Conservation (phyloP, 2,888 invertebrate genomes). For the Diplolepis rosae region DNA sequence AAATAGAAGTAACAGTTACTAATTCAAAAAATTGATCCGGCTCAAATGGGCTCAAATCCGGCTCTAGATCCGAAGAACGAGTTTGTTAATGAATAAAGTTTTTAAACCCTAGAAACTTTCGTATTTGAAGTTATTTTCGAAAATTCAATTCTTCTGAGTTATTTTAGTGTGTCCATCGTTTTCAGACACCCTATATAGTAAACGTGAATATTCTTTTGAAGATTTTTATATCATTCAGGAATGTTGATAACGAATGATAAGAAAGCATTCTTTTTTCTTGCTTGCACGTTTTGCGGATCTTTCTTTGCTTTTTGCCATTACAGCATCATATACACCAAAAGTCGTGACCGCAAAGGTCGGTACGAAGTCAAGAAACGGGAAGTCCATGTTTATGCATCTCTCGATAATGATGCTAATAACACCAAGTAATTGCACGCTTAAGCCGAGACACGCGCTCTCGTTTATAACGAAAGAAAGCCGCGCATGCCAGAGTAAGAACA, state of each 20-base stretch:
- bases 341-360: conserved; percentile 44
- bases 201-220: background rate
- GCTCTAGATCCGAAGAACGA: no score
- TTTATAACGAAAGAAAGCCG: conserved; percentile 27
- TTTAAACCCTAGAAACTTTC: no score
- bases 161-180: no score
- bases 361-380: conserved; percentile 38
- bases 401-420: conserved; percentile 44
- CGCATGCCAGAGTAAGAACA: conserved; percentile 32
- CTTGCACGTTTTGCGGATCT: background rate
- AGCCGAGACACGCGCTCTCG: conserved; percentile 33
- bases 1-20: no score
- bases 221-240: background rate
- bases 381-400: conserved; percentile 33
- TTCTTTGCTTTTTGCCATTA: background rate
- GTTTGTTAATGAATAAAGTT: no score
- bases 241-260: background rate
- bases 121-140: no score
- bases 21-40: no score
- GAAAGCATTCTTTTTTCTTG: background rate
- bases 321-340: background rate
- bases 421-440: conserved; percentile 41
- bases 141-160: no score
- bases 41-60: no score
- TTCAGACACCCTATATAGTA: no score